Evolutionary conservation across 2,113 vertebrate genomes (phyloP).

Genomic region (Nyctibius bracteatus): DNA sequence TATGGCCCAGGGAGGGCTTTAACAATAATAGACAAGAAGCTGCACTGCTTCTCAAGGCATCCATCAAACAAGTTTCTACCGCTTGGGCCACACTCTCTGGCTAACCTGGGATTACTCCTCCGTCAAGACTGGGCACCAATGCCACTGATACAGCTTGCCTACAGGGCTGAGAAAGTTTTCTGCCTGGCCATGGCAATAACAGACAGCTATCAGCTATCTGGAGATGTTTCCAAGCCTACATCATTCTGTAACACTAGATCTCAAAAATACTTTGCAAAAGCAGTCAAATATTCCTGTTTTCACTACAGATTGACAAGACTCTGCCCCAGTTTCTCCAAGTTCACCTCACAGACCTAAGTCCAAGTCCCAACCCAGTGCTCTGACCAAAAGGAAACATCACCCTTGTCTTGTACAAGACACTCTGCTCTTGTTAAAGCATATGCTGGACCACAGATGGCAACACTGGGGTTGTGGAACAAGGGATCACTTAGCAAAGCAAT

Average conservation of each 20-base stretch:
- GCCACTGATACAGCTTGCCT: background rate
- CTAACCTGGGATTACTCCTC: background rate
- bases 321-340: background rate
- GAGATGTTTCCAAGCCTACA: background rate
- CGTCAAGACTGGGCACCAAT: background rate
- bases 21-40: background rate
- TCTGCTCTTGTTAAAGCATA: background rate
- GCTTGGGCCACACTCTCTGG: accelerated
- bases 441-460: background rate
- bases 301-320: background rate
- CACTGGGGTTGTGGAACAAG: accelerated
- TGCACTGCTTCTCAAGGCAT: background rate
- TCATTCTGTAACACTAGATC: background rate
- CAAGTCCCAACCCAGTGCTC: background rate
- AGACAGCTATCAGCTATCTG: background rate
- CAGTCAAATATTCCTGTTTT: background rate
- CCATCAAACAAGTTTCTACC: background rate
- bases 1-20: background rate
- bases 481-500: background rate
- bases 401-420: background rate
- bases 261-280: background rate
- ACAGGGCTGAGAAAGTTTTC: background rate
- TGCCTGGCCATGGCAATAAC: background rate
- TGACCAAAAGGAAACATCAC: background rate
- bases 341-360: background rate